Evolutionary conservation across 2,113 vertebrate species (phyloP).

Genomic region (Castor canadensis): DNA sequence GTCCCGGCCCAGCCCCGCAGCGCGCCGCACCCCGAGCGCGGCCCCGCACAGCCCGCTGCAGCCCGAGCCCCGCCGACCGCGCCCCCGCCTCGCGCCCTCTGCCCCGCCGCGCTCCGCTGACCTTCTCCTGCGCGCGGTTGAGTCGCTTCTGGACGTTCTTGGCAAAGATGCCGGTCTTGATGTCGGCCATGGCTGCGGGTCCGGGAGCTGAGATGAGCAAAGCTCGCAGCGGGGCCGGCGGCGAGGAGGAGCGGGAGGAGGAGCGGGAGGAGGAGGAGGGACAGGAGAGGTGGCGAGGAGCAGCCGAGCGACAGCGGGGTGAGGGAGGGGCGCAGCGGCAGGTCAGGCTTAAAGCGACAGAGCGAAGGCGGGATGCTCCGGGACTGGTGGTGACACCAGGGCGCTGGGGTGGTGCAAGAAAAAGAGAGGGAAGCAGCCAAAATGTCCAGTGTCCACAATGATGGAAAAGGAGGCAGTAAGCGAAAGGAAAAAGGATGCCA

Average conservation of each 20-base stretch:
- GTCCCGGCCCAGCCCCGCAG: not conserved
- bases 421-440: not conserved
- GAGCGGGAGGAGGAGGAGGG: not conserved
- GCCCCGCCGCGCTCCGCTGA: conserved; percentile 69
- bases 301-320: not conserved
- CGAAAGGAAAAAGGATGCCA: not conserved
- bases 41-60: not conserved
- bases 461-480: not conserved
- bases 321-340: not conserved
- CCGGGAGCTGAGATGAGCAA: conserved; percentile 59
- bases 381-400: not conserved
- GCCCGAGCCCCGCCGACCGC: not conserved
- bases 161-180: conserved; percentile 96
- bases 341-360: not conserved
- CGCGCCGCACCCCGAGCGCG: not conserved
- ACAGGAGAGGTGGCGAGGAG: not conserved
- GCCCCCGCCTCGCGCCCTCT: not conserved
- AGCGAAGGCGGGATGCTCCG: not conserved
- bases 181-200: conserved; percentile 94
- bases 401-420: not conserved
- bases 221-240: conserved; percentile 64
- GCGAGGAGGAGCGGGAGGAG: not conserved
- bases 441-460: accelerated
- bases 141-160: conserved; percentile 98
- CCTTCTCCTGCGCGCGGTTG: conserved; percentile 97